Evolutionary conservation across 1,140 invertebrate genomes (phyloP).

Genomic region (Panulirus ornatus): DNA sequence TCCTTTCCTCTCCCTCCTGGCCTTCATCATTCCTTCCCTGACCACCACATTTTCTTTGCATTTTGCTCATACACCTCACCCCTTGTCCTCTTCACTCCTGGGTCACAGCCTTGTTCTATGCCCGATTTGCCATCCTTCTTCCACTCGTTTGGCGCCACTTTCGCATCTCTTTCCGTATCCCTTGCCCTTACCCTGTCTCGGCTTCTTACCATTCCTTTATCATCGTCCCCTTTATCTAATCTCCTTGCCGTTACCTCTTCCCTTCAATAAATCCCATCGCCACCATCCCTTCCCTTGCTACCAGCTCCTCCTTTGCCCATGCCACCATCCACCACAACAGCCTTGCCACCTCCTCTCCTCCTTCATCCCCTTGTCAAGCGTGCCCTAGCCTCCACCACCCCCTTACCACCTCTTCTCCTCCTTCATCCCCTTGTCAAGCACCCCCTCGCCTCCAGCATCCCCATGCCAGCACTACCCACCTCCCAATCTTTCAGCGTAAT

Average conservation of each 20-base stretch:
- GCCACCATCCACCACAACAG: no score
- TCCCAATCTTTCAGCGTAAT: constrained; percentile 32
- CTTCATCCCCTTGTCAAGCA: background rate
- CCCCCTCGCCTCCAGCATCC: background rate
- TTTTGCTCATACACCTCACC: background rate
- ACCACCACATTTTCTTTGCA: background rate
- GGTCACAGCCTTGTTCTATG: no score
- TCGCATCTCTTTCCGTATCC: background rate
- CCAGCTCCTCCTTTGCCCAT: background rate
- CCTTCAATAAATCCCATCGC: background rate
- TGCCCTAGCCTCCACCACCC: background rate
- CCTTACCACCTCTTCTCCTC: background rate
- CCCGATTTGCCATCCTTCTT: background rate
- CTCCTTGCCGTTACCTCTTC: background rate
- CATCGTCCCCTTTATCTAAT: background rate
- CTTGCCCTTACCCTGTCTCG: background rate
- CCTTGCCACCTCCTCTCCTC: background rate
- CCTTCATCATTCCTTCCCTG: no score
- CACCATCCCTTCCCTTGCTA: background rate
- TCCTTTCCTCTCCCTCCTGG: background rate
- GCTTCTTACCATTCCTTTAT: background rate
- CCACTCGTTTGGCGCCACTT: background rate
- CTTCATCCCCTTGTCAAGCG: background rate
- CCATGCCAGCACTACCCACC: no score
- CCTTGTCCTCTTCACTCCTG: background rate